A percentile compares a stretch with the other conserved stretches of the same genome.
Conservation (phyloP, 2,888 invertebrate genomes). For the Drosophila barbarae region DNA sequence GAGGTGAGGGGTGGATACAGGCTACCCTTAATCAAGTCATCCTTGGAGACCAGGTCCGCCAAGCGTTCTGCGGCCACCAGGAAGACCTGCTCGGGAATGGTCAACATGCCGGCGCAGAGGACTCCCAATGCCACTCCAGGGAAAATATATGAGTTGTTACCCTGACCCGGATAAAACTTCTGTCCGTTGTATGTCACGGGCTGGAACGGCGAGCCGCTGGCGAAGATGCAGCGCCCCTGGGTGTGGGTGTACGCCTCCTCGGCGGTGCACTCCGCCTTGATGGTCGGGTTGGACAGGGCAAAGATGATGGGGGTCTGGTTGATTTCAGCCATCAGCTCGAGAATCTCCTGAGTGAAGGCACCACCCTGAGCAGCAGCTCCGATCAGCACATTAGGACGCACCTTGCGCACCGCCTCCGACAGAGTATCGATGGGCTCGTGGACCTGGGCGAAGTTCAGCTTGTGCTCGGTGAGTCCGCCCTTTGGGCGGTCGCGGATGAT, state of each 20-base stretch:
- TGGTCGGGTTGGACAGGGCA: conserved; percentile 98
- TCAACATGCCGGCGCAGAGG: conserved; percentile 91
- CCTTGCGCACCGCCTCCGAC: conserved; percentile 87
- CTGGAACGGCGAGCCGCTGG: conserved; percentile 97
- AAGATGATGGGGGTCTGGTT: conserved; percentile 96
- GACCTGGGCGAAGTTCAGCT: conserved; percentile 89
- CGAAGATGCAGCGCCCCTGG: conserved; percentile 95
- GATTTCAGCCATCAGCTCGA: conserved; percentile 90
- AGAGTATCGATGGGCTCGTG: conserved; percentile 88
- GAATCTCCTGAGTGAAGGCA: conserved; percentile 94
- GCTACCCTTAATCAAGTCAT: conserved; percentile 90
- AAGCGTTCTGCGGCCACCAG: conserved; percentile 93
- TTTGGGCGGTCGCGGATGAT: conserved; percentile 92
- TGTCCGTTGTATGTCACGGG: conserved; percentile 90
- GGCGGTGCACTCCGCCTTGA: conserved; percentile 99
- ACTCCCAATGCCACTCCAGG: conserved; percentile 96
- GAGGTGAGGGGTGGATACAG: conserved; percentile 93
- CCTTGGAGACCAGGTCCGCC: conserved; percentile 88
- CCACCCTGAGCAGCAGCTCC: conserved; percentile 96
- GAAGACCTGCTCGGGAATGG: conserved; percentile 95
- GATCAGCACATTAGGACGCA: conserved; percentile 94
- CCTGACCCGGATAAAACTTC: conserved; percentile 94
- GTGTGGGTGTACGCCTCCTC: conserved; percentile 95
- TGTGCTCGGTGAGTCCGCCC: conserved; percentile 90
- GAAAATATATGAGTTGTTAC: conserved; percentile 98